These are phyloP conservation scores for Drosophila formosana DNA, from an alignment of 2,888 invertebrate species.

Conservation along the genomic window DNA sequence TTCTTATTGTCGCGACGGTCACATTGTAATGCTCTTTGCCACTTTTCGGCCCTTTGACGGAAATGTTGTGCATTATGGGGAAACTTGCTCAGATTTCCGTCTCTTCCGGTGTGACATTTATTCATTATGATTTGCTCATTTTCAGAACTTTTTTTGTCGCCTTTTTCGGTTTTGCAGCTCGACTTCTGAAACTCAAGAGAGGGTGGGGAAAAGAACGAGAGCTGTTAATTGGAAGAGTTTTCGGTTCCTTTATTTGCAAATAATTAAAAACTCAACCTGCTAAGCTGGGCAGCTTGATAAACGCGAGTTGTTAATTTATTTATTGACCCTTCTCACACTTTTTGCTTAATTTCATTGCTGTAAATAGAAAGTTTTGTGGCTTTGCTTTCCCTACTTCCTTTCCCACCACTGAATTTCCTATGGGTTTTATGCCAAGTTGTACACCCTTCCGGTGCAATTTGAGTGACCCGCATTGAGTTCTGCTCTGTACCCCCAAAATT, in stretches of 20 bases:
- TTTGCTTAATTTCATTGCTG: conserved; percentile 43
- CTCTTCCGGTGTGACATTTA: conserved; percentile 80
- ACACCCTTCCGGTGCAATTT: conserved; percentile 37
- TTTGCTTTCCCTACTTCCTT: neutral
- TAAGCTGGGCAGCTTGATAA: conserved; percentile 36
- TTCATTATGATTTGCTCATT: conserved; percentile 79
- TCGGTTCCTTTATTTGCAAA: conserved; percentile 71
- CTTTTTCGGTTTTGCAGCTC: neutral
- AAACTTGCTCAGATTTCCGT: conserved; percentile 68
- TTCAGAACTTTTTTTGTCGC: conserved; percentile 32
- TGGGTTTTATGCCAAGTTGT: conserved; percentile 18
- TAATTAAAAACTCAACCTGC: conserved; percentile 67
- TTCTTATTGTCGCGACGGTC: conserved; percentile 26
- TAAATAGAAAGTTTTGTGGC: conserved; percentile 50
- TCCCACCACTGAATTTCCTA: neutral
- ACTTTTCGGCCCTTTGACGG: conserved; percentile 61
- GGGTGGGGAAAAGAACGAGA: neutral
- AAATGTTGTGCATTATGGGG: conserved; percentile 68
- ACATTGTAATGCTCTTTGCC: conserved; percentile 44
- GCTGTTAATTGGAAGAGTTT: conserved; percentile 66
- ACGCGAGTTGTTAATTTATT: conserved; percentile 64
- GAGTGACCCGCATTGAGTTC: conserved; percentile 56
- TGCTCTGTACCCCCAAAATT: conserved; percentile 21
- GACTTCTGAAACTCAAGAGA: neutral
- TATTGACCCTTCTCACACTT: conserved; percentile 62